Evolutionary conservation across 2,888 invertebrate genomes (phyloP).

Genomic region (Oxystoma pomonae): DNA sequence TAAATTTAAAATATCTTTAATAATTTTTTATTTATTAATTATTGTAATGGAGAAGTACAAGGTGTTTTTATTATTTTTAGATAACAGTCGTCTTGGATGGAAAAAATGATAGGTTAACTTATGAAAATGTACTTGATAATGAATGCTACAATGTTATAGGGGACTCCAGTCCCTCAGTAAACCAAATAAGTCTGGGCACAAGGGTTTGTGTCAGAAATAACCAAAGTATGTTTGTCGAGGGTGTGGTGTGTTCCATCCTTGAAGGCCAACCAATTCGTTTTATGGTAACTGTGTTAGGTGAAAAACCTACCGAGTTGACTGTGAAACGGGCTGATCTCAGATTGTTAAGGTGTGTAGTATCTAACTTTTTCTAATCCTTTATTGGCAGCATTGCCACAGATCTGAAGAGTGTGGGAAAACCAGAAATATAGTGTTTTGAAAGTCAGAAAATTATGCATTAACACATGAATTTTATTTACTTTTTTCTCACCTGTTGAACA

Average conservation of each 20-base stretch:
- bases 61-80: slow-evolving; percentile 24
- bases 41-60: background rate
- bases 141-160: slow-evolving; percentile 86
- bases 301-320: slow-evolving; percentile 55
- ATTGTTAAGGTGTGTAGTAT: slow-evolving; percentile 53
- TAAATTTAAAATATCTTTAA: slow-evolving; percentile 32
- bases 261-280: slow-evolving; percentile 62
- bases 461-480: too few species aligned
- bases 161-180: slow-evolving; percentile 85
- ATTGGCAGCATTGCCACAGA: too few species aligned
- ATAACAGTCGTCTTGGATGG: slow-evolving; percentile 80
- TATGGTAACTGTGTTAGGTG: slow-evolving; percentile 57
- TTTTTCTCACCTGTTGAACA: too few species aligned
- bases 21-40: background rate
- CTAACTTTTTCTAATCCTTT: too few species aligned
- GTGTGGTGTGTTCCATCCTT: slow-evolving; percentile 69
- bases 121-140: slow-evolving; percentile 72
- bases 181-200: slow-evolving; percentile 74
- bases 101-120: slow-evolving; percentile 58
- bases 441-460: too few species aligned
- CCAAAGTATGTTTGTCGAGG: slow-evolving; percentile 78
- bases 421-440: too few species aligned
- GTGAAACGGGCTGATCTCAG: slow-evolving; percentile 89
- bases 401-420: too few species aligned
- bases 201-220: slow-evolving; percentile 76